phyloP scores from a whole-genome alignment of 2,113 vertebrate genomes.

The Anser cygnoides region DNA sequence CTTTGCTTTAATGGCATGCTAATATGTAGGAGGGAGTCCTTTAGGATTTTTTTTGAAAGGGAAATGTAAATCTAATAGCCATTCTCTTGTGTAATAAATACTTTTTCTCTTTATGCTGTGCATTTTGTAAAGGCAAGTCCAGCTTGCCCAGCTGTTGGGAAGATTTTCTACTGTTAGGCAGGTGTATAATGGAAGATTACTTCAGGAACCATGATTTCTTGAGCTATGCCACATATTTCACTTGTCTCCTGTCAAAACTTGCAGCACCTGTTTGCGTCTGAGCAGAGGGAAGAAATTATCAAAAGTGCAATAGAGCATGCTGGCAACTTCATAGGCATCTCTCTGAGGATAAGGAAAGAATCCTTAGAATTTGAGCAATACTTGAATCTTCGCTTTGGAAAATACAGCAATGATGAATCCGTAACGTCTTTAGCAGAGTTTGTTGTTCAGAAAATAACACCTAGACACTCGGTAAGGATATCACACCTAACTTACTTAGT shows the following conservation, averaged over 20 bases:
- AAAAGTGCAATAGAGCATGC: constrained; percentile 96
- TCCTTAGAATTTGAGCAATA: constrained; percentile 90
- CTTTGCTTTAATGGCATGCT: neutral
- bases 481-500: neutral
- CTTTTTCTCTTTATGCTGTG: neutral
- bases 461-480: constrained; percentile 88
- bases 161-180: neutral
- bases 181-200: neutral
- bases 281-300: constrained; percentile 95
- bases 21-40: neutral
- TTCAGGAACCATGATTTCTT: neutral
- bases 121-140: neutral
- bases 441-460: constrained; percentile 94
- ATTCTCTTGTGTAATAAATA: neutral
- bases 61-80: neutral
- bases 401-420: constrained; percentile 95
- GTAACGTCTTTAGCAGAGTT: constrained; percentile 98
- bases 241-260: constrained; percentile 27
- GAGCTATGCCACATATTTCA: neutral
- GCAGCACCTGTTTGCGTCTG: constrained; percentile 96
- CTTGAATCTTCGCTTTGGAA: constrained; percentile 90
- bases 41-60: neutral
- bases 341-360: constrained; percentile 90
- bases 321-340: constrained; percentile 95
- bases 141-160: neutral